These are phyloP conservation scores for Zaprionus nigranus DNA, from an alignment of 1,140 invertebrate genomes.

Conservation along the genomic window DNA sequence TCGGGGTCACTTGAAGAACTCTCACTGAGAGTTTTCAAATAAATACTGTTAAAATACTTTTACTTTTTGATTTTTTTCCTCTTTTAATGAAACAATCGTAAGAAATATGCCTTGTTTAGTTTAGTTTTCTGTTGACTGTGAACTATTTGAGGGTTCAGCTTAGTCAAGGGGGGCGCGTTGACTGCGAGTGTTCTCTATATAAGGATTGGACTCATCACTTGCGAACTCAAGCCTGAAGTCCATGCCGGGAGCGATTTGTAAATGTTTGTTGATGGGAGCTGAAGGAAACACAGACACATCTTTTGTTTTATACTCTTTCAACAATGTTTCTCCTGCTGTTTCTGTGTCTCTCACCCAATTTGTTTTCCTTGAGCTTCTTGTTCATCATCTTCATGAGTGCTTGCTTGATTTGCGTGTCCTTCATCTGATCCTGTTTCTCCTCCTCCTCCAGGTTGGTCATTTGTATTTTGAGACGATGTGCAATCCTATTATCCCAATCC, in stretches of 20 bases:
- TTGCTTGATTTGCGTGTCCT: constrained; percentile 17
- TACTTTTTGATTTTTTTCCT: not conserved
- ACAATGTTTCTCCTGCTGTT: not conserved
- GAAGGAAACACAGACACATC: not conserved
- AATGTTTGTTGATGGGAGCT: not conserved
- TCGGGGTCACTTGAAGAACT: not conserved
- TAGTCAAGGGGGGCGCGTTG: not conserved
- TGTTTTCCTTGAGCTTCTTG: constrained; percentile 1
- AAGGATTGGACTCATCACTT: constrained; percentile 49
- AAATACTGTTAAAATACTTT: not conserved
- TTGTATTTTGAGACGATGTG: not conserved
- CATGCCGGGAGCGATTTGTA: not conserved
- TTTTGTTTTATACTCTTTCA: not conserved
- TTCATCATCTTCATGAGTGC: constrained; percentile 26
- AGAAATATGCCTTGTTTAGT: not conserved
- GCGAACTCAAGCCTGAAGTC: constrained; percentile 38
- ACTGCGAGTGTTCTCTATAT: constrained; percentile 27
- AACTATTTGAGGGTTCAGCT: constrained; percentile 5
- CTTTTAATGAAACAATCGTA: not conserved
- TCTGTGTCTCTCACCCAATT: not conserved
- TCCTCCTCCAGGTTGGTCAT: constrained; percentile 18
- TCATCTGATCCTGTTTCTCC: constrained; percentile 7
- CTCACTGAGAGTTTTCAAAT: not conserved
- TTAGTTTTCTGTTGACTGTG: not conserved
- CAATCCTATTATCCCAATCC: not conserved